Conservation (phyloP, 1,140 invertebrate genomes). For the Colletes latitarsis region DNA sequence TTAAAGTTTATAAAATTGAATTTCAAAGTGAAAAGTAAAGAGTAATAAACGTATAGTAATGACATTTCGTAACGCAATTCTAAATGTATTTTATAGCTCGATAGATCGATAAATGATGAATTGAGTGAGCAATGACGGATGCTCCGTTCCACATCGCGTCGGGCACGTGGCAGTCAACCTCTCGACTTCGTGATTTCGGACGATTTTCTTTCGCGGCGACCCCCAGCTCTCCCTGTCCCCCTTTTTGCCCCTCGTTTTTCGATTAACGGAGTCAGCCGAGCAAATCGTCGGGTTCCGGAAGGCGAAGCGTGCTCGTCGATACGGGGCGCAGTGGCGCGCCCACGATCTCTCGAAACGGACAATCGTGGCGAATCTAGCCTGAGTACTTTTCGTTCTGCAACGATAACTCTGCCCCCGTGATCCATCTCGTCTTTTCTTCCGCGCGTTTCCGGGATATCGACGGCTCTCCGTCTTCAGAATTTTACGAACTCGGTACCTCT, state of each 20-base stretch:
- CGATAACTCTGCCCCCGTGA: not conserved
- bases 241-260: constrained; percentile 52
- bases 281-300: constrained; percentile 70
- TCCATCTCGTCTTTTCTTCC: not conserved
- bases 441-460: not conserved
- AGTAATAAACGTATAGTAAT: too few species aligned
- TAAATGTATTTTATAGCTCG: too few species aligned
- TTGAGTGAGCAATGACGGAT: not conserved
- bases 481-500: too few species aligned
- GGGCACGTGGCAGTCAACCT: constrained; percentile 44
- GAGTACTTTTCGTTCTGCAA: not conserved
- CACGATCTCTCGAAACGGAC: constrained; percentile 64
- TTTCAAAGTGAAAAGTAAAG: too few species aligned
- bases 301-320: constrained; percentile 60
- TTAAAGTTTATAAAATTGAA: too few species aligned
- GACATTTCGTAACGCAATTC: too few species aligned
- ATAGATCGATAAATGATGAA: constrained; percentile 2
- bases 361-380: constrained; percentile 25
- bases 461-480: too few species aligned
- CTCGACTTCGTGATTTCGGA: constrained; percentile 29
- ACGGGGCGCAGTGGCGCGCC: constrained; percentile 63
- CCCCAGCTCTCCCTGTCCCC: not conserved
- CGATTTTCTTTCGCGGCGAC: constrained; percentile 16
- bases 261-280: constrained; percentile 70
- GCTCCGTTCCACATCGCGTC: constrained; percentile 13